A percentile compares a stretch with the other conserved stretches of the same genome.
Evolutionary conservation across 1,140 invertebrate species (phyloP).

Genomic region (Heliconius nattereri): DNA sequence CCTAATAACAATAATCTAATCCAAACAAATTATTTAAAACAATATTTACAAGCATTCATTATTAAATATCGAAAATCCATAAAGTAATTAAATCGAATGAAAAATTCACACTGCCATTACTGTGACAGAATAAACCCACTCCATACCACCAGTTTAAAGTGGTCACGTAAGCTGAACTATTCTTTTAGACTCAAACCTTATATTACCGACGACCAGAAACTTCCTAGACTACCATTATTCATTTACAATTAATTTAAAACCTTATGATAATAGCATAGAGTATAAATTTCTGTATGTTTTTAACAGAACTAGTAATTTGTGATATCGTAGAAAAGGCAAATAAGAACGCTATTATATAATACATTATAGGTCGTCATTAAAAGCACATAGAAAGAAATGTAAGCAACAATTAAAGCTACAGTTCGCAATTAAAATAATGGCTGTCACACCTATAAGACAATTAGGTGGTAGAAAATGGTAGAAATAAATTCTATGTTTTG

Average conservation of each 20-base stretch:
- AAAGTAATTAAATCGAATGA: constrained; percentile 32
- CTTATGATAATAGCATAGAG: not conserved
- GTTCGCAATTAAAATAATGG: constrained; percentile 79
- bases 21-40: not conserved
- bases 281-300: constrained; percentile 13
- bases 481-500: constrained; percentile 76
- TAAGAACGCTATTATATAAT: constrained; percentile 52
- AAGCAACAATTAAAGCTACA: constrained; percentile 66
- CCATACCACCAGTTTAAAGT: constrained; percentile 43
- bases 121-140: constrained; percentile 44
- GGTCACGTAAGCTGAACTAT: constrained; percentile 43
- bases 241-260: constrained; percentile 10
- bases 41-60: not conserved
- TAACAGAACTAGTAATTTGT: constrained; percentile 41
- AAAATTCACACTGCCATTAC: constrained; percentile 48
- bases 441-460: constrained; percentile 78
- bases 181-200: constrained; percentile 42
- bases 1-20: no score
- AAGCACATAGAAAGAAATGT: constrained; percentile 69
- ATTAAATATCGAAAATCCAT: not conserved
- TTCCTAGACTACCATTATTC: constrained; percentile 26
- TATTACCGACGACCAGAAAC: constrained; percentile 34
- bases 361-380: constrained; percentile 66
- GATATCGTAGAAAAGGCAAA: constrained; percentile 43
- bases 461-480: constrained; percentile 59